phyloP scores from a whole-genome alignment of 2,113 vertebrate species.

The Dascyllus trimaculatus region DNA sequence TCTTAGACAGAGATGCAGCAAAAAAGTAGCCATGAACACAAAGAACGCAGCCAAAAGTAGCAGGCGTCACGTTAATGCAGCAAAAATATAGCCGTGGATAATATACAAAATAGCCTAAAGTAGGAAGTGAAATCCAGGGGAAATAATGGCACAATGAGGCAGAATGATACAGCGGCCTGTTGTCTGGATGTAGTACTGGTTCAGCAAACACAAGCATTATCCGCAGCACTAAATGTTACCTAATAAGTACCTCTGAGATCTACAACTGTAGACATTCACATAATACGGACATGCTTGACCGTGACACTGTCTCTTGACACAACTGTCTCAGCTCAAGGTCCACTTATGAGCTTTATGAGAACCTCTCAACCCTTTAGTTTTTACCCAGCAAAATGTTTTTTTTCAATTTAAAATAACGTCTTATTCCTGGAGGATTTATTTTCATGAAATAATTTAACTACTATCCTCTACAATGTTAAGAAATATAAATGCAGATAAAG shows the following conservation, averaged over 20 bases:
- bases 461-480: too few relatives aligned
- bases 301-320: too few relatives aligned
- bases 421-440: too few relatives aligned
- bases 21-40: slow-evolving; percentile 2
- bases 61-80: slow-evolving; percentile 20
- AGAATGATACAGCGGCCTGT: slow-evolving; percentile 5
- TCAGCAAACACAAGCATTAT: slow-evolving; percentile 2
- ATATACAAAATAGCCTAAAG: neutral
- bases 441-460: too few relatives aligned
- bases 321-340: too few relatives aligned
- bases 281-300: too few relatives aligned
- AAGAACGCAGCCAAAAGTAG: neutral
- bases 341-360: too few relatives aligned
- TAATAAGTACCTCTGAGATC: neutral
- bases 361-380: too few relatives aligned
- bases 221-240: neutral
- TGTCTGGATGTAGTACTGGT: neutral
- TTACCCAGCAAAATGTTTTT: too few relatives aligned
- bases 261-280: too few relatives aligned
- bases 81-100: slow-evolving; percentile 4
- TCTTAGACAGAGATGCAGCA: slow-evolving; percentile 11
- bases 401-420: too few relatives aligned
- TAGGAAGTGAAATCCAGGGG: neutral
- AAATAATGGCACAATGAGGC: slow-evolving; percentile 5
- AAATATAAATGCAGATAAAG: too few relatives aligned